Evolutionary conservation across 2,888 invertebrate species (phyloP), one percentile per base, ranked within the genome.

Genomic region (Leistus spinibarbis): DNA sequence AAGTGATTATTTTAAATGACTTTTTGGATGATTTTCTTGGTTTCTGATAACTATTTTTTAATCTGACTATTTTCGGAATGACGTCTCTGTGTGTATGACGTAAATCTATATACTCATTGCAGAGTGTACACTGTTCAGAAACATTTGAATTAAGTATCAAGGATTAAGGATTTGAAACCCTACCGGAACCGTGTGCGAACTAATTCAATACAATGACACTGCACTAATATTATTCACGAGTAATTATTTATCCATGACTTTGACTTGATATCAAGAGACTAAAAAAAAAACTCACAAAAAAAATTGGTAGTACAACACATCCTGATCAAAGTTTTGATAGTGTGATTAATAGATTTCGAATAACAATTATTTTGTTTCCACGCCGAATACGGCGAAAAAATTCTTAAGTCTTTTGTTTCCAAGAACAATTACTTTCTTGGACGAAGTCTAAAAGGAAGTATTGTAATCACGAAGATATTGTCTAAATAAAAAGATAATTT

Each of bases 121-220:
- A 19, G 24, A 7, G 5, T 7, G 22, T 19, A 62, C 20, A 19
- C 20, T 7, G 22, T 19, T 20, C 20, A 19, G 13, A 62, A 62
- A 19, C 13, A 17, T 22, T 68, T 68, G 22, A 56, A 10, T 10
- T 20, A 56, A 16, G 68, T 56, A 10, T 64, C 62, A 62, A 62
- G 24, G 27, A 64, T 64, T 64, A 68, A 68, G 54, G 56, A 54
- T 56, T 56, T n/a, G 56, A 68, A 67, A 56, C 68, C 68, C 16
- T 53, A 68, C 23, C 10, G 24, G 23, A 10, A 23, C 54, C 40
- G 40, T 40, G 40, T 7, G 40, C 40, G 40, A 40, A 23, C 57
- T 67, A 54, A 56, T 13, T 54, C 19, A 22, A 67, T 16, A 66
- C 20, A 68, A 68, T 68, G 68, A 68, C 68, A 68, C 17, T 68